These are phyloP conservation scores for Gallinago nigripennis DNA, from an alignment of 2,797 vertebrate genomes.

Conservation along the genomic window DNA sequence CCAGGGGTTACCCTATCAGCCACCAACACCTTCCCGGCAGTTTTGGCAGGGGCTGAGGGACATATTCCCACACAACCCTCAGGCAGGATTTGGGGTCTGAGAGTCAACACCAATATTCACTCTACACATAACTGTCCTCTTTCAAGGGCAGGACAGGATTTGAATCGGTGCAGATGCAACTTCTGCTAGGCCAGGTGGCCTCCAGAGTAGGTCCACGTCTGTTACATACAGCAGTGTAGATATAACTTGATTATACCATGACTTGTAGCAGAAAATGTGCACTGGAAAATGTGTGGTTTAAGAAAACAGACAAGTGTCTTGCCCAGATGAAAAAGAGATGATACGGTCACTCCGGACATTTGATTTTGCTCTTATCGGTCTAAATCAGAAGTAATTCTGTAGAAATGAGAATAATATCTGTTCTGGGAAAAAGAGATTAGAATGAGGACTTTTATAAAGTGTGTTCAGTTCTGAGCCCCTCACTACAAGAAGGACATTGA, in stretches of 20 bases:
- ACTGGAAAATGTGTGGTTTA: background rate
- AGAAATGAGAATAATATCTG: background rate
- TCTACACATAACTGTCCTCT: background rate
- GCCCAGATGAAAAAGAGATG: background rate
- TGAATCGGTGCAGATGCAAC: background rate
- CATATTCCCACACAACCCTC: fast-evolving
- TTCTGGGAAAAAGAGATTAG: background rate
- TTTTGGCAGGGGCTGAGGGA: background rate
- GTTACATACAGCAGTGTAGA: background rate
- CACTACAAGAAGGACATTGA: no score
- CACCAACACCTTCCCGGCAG: background rate
- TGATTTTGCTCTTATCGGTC: background rate
- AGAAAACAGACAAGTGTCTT: background rate
- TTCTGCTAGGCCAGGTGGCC: background rate
- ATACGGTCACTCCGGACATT: background rate
- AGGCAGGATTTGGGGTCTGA: background rate
- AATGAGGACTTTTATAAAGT: background rate
- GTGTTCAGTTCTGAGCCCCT: no score
- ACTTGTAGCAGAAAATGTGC: background rate
- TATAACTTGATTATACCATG: background rate
- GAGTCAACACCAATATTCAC: background rate
- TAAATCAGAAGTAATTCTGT: background rate
- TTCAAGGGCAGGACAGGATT: background rate
- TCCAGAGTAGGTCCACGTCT: background rate
- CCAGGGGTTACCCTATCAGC: background rate